Evolutionary conservation across 2,888 invertebrate genomes (phyloP).

Genomic region (Philopedon plagiatum): DNA sequence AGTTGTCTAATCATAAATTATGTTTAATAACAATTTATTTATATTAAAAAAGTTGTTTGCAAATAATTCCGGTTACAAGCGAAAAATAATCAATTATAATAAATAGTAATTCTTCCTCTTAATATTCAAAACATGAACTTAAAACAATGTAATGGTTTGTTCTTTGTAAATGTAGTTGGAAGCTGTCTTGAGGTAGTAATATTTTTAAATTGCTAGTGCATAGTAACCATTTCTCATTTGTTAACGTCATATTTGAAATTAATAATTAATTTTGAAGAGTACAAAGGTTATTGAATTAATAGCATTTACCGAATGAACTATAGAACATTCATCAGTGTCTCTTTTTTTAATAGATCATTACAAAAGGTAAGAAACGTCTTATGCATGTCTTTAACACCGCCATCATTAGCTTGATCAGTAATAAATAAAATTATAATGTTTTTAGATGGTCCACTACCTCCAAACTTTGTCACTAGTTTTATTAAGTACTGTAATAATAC

Average conservation of each 20-base stretch:
- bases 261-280: too few relatives aligned
- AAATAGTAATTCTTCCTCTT: slow-evolving; percentile 13
- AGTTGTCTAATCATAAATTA: too few relatives aligned
- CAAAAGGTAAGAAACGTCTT: too few relatives aligned
- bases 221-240: slow-evolving; percentile 7
- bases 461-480: not conserved
- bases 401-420: too few relatives aligned
- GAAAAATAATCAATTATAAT: slow-evolving; percentile 18
- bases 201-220: slow-evolving; percentile 7
- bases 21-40: not conserved
- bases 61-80: slow-evolving; percentile 5
- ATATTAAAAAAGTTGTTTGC: not conserved
- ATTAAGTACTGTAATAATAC: not conserved
- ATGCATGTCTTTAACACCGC: too few relatives aligned
- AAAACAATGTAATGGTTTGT: slow-evolving; percentile 26
- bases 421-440: too few relatives aligned
- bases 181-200: slow-evolving; percentile 23
- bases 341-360: too few relatives aligned
- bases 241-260: not conserved
- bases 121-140: slow-evolving; percentile 19
- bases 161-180: slow-evolving; percentile 23
- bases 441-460: not conserved
- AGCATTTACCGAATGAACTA: too few relatives aligned
- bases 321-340: too few relatives aligned
- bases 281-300: too few relatives aligned